These are phyloP conservation scores for Cryptoleucopteryx plumbea DNA, from an alignment of 2,113 vertebrate species.

Conservation along the genomic window DNA sequence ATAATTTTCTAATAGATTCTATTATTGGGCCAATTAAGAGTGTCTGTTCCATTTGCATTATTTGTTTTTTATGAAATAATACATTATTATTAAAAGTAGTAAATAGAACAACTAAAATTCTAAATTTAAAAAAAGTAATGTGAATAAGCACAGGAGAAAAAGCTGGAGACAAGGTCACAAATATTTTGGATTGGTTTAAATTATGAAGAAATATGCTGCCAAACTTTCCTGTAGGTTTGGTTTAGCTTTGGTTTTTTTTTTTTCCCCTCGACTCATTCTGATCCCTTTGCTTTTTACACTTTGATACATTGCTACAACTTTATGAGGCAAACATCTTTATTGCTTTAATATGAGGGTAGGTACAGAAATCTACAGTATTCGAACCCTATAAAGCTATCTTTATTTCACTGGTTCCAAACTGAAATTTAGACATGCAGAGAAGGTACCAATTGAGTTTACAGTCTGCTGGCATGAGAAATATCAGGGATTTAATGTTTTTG, in stretches of 20 bases:
- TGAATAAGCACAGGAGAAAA: background rate
- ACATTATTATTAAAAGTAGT: background rate
- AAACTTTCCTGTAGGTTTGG: background rate
- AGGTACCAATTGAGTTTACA: background rate
- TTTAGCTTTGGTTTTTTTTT: conserved; percentile 21
- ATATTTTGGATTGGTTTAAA: background rate
- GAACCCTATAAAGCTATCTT: conserved; percentile 21
- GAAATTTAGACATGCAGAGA: background rate
- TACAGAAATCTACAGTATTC: background rate
- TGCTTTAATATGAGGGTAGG: background rate
- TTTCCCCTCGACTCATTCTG: background rate
- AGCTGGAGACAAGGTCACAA: background rate
- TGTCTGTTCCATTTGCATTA: background rate
- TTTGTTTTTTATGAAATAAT: background rate
- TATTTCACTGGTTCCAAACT: background rate
- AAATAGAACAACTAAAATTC: background rate
- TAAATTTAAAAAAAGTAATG: background rate
- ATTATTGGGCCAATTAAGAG: background rate
- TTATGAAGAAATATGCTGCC: background rate
- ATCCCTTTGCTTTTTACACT: background rate
- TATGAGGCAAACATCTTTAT: background rate
- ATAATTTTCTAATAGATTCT: background rate
- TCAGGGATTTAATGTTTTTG: background rate
- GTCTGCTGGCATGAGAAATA: background rate
- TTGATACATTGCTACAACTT: background rate